phyloP scores from a whole-genome alignment of 2,797 vertebrate species.

The Eulemur albifrons region DNA sequence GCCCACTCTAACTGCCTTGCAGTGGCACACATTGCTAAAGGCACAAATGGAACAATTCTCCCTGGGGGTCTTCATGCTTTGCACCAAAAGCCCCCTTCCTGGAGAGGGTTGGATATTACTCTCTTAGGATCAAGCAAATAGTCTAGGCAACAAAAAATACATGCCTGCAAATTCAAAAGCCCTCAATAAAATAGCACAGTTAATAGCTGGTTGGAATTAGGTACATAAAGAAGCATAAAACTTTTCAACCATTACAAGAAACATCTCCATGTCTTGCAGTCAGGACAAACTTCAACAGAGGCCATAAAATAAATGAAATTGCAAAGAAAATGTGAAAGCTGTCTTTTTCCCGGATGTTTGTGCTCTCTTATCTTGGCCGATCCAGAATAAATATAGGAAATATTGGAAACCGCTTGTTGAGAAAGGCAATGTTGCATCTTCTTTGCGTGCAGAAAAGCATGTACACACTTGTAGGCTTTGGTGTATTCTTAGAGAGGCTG shows the following conservation, averaged over 20 bases:
- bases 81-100: not conserved
- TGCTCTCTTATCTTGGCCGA: constrained; percentile 32
- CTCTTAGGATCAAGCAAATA: not conserved
- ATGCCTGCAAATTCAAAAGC: not conserved
- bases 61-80: not conserved
- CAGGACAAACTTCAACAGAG: not conserved
- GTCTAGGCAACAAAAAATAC: not conserved
- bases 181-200: not conserved
- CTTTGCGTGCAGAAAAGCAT: constrained; percentile 1
- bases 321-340: not conserved
- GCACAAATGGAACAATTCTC: not conserved
- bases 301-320: constrained; percentile 18
- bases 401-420: constrained; percentile 15
- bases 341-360: not conserved
- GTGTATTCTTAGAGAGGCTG: constrained; percentile 54
- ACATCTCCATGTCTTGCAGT: not conserved
- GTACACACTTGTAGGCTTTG: constrained; percentile 37
- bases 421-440: constrained; percentile 12
- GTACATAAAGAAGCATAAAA: not conserved
- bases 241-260: not conserved
- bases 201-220: not conserved
- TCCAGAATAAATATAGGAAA: constrained; percentile 28
- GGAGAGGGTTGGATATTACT: not conserved
- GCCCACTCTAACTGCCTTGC: not conserved
- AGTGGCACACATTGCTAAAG: not conserved